These are phyloP conservation scores for Asobara japonica DNA, from an alignment of 1,140 invertebrate genomes.

Conservation along the genomic window DNA sequence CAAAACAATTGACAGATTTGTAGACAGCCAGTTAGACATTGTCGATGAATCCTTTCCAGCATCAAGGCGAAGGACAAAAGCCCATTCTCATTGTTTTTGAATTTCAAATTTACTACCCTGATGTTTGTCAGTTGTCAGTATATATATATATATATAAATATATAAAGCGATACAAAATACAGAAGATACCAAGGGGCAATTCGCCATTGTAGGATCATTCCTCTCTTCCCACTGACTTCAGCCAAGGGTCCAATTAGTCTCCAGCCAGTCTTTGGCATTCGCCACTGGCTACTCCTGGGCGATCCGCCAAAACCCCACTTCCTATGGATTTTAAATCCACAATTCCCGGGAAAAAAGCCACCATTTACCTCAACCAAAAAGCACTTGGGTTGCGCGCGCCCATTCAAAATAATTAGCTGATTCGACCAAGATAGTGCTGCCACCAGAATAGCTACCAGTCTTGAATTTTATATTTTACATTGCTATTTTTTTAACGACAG, in stretches of 20 bases:
- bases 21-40: slow-evolving; percentile 38
- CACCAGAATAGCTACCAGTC: slow-evolving; percentile 37
- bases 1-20: slow-evolving; percentile 65
- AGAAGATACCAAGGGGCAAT: slow-evolving; percentile 12
- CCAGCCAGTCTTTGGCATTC: slow-evolving; percentile 49
- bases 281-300: slow-evolving; percentile 47
- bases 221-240: slow-evolving; percentile 39
- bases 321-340: slow-evolving; percentile 59
- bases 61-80: slow-evolving; percentile 54
- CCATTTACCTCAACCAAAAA: slow-evolving; percentile 15
- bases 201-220: slow-evolving; percentile 17
- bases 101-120: slow-evolving; percentile 59
- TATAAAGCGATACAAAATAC: slow-evolving; percentile 3
- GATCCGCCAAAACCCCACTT: slow-evolving; percentile 39
- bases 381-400: slow-evolving; percentile 60
- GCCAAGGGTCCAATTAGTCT: slow-evolving; percentile 65
- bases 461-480: not conserved
- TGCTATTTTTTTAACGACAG: not conserved
- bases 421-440: slow-evolving; percentile 58
- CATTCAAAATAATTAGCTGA: slow-evolving; percentile 68
- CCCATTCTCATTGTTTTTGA: slow-evolving; percentile 52
- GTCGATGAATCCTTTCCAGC: not conserved
- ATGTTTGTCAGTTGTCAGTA: slow-evolving; percentile 33
- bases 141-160: no score
- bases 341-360: not conserved